Evolutionary conservation across 2,888 invertebrate genomes (phyloP).

Genomic region (Leptinotarsa rubiginosa): DNA sequence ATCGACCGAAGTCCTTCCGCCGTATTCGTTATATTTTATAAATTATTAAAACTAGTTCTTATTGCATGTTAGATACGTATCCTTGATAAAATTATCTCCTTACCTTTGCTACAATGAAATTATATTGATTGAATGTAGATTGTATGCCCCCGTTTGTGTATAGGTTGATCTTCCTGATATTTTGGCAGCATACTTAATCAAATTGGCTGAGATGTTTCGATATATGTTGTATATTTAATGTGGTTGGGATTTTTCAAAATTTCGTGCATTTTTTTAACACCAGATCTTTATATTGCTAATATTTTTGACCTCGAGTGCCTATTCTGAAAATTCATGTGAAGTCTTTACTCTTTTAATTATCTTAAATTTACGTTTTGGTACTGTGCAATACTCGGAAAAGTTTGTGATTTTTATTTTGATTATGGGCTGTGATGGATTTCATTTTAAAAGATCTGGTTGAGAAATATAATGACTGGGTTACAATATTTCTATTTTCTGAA

Average conservation of each 20-base stretch:
- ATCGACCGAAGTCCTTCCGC: too few relatives aligned
- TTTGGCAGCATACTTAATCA: constrained; percentile 27
- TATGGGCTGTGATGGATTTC: constrained; percentile 18
- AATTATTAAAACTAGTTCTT: too few relatives aligned
- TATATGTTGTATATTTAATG: too few relatives aligned
- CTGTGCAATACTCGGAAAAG: constrained; percentile 17
- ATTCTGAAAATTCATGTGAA: neutral
- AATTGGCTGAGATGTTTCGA: constrained; percentile 10
- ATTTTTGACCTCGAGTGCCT: neutral
- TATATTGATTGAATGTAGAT: constrained; percentile 3
- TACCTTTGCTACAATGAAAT: constrained; percentile 10
- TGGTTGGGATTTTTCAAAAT: constrained; percentile 2
- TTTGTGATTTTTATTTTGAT: neutral
- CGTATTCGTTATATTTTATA: too few relatives aligned
- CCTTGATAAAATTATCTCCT: too few relatives aligned
- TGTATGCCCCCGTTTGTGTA: neutral
- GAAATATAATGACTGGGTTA: constrained; percentile 6
- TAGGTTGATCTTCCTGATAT: constrained; percentile 6
- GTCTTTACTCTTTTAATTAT: neutral
- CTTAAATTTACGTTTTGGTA: neutral
- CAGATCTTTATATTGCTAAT: constrained; percentile 16
- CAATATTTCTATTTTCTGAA: neutral
- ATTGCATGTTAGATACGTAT: too few relatives aligned
- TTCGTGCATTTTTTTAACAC: constrained; percentile 8
- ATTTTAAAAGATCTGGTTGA: constrained; percentile 13